Base-by-base conservation (phyloP, 2,113 vertebrate species). In the Sinocyclocheilus grahami region DNA sequence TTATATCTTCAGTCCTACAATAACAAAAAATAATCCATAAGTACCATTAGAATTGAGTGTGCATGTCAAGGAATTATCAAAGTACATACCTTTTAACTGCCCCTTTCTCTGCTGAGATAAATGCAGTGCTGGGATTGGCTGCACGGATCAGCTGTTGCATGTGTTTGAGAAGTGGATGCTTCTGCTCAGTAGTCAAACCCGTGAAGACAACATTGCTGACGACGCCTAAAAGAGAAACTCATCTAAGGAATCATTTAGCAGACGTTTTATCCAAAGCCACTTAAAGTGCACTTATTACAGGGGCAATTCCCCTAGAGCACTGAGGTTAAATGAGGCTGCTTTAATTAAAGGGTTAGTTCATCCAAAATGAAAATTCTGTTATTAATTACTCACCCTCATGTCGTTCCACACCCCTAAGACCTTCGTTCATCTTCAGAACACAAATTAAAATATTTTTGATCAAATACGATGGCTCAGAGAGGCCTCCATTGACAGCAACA, bases 161-260 rank as follows among this genome's bases (percentile, higher is more conserved):
- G 87, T 96, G 95, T 89, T 94, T 87, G 0, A 97, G 92, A 71
- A 97, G 94, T 0, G 97, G 96, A 86, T 96, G 96, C 65, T 94
- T 96, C 92, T 96, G 95, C 72, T 98, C 96, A 0, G 85, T 78
- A 1, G 97, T 93, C n/a, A 96, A 95, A 30, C 96, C 96, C 1
- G 97, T 98, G 90, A 99, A 97, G 82, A 97, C 94, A 82, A 99
- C 95, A 0, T 95, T 96, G 88, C 95, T 98, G 92, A 98, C 97
- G 78, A 97, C 86, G 2, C 97, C 98, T 99, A 91, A 14, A 88
- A 20, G n/a, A 76, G 12, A 76, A 76, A 76, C 42, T 76, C 7
- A 12, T 48, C n/a, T 24, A 39, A 74, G 71, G 18, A 74, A 39
- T 48, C 42, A 42, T 75, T 46, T 1, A 46, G 42, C 9, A 46